Evolutionary conservation across 2,888 invertebrate genomes (phyloP).

Genomic region (Pristionchus mayeri): DNA sequence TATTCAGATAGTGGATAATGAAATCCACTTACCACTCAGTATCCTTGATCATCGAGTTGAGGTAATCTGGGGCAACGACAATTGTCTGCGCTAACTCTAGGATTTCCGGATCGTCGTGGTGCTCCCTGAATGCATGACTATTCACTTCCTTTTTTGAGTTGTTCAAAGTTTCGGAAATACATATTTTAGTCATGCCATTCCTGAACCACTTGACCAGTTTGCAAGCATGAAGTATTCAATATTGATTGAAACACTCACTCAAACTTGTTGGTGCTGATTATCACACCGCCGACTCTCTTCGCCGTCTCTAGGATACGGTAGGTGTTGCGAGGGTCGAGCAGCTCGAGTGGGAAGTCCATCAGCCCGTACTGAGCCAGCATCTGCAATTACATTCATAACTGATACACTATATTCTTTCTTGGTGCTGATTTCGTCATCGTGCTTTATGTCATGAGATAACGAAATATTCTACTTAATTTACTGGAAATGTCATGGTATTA

Average conservation of each 20-base stretch:
- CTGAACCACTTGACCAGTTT: no score
- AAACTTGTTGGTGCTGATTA: background rate
- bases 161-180: no score
- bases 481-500: background rate
- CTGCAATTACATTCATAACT: background rate
- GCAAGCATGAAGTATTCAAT: background rate
- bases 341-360: slow-evolving; percentile 8
- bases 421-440: background rate
- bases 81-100: background rate
- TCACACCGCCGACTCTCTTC: background rate
- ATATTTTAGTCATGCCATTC: no score
- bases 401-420: background rate
- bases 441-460: background rate
- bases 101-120: background rate
- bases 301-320: background rate
- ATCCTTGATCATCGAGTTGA: background rate
- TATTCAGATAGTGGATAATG: no score
- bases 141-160: background rate
- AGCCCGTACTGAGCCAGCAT: background rate
- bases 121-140: background rate
- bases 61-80: background rate
- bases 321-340: background rate
- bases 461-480: no score
- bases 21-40: background rate
- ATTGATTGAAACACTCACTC: background rate